Base-by-base conservation (phyloP, 2,888 invertebrate species). In the Lasioglossum pauxillum region DNA sequence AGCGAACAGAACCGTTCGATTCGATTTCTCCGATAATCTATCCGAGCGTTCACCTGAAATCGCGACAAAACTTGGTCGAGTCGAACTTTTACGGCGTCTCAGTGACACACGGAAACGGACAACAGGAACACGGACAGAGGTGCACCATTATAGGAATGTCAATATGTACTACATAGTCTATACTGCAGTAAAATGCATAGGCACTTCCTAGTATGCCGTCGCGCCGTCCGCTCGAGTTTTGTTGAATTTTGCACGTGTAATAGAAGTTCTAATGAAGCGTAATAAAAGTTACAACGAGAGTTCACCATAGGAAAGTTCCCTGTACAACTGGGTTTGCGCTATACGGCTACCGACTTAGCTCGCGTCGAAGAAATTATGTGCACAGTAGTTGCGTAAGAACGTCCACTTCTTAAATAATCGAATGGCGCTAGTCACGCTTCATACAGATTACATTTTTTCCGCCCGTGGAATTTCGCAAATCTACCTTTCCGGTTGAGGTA, bases 201-300 rank as follows among this genome's bases (percentile, higher is more conserved):
- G 19, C 38, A 75, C 35, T 80, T 84, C 27, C 44, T 53, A 19
- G 8, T 35, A 14, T 14, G 27, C 7, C 10, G 82, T 75, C 16
- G 23, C 23, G 82, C 77, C 41, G 76, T 46, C 38, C 35, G n/a
- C 46, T 53, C 19, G 67, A 75, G 67, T 79, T 73, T 38, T 57
- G 57, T 38, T 46, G 75, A 85, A 86, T 76, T 82, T 72, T 71
- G 60, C 53, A 69, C 44, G 38, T 73, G 67, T 57, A 57, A 41
- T n/a, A 19, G 46, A 74, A 86, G 74, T 81, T 79, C 23, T 75
- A 69, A 84, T 46, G 78, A 78, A 75, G 14, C 67, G 78, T 64
- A 46, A 79, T 80, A 82, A 83, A 90, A 89, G 71, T 81, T 85
- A 19, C 14, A 75, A 27, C 76, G 38, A 60, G 80, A 82, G 53